Base-by-base conservation (phyloP, 2,888 invertebrate species). In the Saturnia pavonia region DNA sequence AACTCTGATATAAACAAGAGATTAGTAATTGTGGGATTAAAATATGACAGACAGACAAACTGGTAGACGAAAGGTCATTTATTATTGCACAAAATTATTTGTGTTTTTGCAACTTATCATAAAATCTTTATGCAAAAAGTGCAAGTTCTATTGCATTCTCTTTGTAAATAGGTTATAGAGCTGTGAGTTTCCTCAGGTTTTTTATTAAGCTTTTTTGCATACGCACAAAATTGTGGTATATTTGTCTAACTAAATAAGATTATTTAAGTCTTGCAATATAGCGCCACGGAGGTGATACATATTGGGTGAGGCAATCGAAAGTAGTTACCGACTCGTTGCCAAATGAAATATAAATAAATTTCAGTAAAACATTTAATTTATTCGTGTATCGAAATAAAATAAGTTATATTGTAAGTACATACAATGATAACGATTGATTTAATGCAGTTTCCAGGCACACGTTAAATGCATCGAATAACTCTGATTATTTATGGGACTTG, bases 31-130 rank as follows among this genome's bases (percentile, higher is more conserved):
- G 57, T 27, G 27, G 57, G 57, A 60, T 60, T 60, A 60, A 60
- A 65, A 65, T 65, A 65, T 65, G 40, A 65, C 65, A n/a, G 34
- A 65, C 65, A 65, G 65, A 65, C 65, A 65, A 40, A 65, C 57
- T 60, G 57, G 57, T 60, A 27, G 27, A 60, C 57, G 57, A 25
- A 14, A 27, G 25, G 14, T 27, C 25, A 60, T 60, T 60, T 60
- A 60, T 27, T 60, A 60, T 60, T 25, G 57, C 27, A 27, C 25
- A 60, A 8, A 51, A 60, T 27, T 60, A 60, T 60, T 27, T 11
- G 4, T 60, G 25, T 60, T 27, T 25, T 12, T 25, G 27, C 57
- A 14, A 14, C 25, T 25, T 25, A 60, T 12, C 25, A 27, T 27
- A n/a, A 7, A 16, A 48, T 6, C 54, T 54, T n/a, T 54, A 9